Conservation (phyloP, 2,797 vertebrate genomes). For the Rhadinocentrus ornatus region DNA sequence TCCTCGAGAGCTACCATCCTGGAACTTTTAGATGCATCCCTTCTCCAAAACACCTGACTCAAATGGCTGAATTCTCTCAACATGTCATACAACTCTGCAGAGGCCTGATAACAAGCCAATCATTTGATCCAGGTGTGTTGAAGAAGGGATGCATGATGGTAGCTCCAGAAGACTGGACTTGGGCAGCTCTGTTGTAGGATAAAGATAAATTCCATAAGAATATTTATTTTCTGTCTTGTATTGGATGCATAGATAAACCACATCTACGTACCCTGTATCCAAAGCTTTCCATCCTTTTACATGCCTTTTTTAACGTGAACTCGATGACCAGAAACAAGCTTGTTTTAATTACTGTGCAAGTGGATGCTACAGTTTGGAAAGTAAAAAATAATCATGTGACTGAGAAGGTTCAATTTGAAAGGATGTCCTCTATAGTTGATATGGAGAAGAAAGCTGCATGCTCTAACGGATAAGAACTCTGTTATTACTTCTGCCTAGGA, state of each 20-base stretch:
- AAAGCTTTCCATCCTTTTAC: not conserved
- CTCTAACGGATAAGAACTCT: not conserved
- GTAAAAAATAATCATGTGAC: not conserved
- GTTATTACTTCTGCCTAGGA: not conserved
- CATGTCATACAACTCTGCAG: no score
- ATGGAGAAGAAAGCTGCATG: not conserved
- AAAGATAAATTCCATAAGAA: not conserved
- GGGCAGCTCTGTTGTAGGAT: not conserved
- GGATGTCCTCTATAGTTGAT: not conserved
- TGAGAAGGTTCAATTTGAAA: not conserved
- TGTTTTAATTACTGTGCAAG: not conserved
- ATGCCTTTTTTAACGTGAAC: not conserved
- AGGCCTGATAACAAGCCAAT: no score
- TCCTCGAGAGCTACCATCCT: no score
- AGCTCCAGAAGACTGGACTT: no score
- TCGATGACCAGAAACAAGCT: not conserved
- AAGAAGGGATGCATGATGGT: no score
- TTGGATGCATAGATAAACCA: no score
- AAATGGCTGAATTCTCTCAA: no score
- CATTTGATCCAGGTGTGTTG: no score
- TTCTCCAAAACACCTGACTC: no score
- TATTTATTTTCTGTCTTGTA: not conserved
- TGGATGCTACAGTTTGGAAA: not conserved
- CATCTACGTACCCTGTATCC: not conserved
- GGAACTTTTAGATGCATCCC: no score